phyloP scores from a whole-genome alignment of 35 echinoderm and acorn worm species.

The Heliocidaris tuberculata region DNA sequence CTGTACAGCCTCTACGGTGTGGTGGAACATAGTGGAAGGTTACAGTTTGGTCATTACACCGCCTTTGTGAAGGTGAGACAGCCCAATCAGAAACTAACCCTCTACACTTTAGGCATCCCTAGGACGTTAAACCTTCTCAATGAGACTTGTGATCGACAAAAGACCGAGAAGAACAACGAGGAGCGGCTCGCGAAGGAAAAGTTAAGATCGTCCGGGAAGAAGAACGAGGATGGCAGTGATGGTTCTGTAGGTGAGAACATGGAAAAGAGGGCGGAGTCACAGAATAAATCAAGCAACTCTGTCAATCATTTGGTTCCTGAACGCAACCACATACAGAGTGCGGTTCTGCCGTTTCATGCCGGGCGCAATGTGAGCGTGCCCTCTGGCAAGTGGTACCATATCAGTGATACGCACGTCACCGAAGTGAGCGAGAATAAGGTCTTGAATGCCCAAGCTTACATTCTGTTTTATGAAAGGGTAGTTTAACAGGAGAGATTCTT shows the following conservation, averaged over 20 bases:
- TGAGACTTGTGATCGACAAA: slow-evolving; percentile 41
- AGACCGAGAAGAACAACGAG: slow-evolving; percentile 43
- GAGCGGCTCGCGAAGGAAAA: slow-evolving; percentile 39
- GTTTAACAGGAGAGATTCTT: slow-evolving; percentile 30
- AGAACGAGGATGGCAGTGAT: slow-evolving; percentile 5
- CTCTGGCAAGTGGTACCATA: slow-evolving; percentile 92
- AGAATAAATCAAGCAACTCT: slow-evolving; percentile 18
- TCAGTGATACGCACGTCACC: slow-evolving; percentile 93
- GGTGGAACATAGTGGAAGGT: slow-evolving; percentile 85
- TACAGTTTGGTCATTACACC: slow-evolving; percentile 97
- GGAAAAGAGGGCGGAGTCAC: not conserved
- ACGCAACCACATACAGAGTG: slow-evolving; percentile 53
- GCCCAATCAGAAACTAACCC: slow-evolving; percentile 60
- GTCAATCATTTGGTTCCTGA: slow-evolving; percentile 20
- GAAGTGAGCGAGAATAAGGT: slow-evolving; percentile 87
- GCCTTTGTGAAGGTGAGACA: slow-evolving; percentile 91
- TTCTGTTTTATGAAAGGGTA: slow-evolving; percentile 93
- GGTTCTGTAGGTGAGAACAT: not conserved
- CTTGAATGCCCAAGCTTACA: slow-evolving; percentile 88
- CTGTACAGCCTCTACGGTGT: slow-evolving; percentile 90
- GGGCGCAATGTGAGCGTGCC: slow-evolving; percentile 52
- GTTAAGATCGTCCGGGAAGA: slow-evolving; percentile 30
- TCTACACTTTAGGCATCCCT: slow-evolving; percentile 69
- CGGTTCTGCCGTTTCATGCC: slow-evolving; percentile 32
- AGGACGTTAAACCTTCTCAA: slow-evolving; percentile 65